Evolutionary conservation across 2,797 vertebrate species (phyloP).

Genomic region (Phyllotis vaccarum): DNA sequence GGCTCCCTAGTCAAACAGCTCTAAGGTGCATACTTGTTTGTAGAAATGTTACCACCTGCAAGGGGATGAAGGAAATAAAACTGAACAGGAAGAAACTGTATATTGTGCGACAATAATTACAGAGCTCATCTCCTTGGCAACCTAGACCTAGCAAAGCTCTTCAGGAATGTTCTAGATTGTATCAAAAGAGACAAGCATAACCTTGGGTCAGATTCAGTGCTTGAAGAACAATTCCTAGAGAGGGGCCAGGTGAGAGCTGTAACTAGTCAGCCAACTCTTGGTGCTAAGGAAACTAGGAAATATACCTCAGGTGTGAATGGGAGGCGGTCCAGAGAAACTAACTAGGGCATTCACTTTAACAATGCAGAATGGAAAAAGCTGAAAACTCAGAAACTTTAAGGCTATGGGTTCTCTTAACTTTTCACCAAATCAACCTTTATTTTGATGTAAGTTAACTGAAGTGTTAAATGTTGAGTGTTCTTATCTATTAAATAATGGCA

Average conservation of each 20-base stretch:
- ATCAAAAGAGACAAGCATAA: neutral
- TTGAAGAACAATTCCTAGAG: neutral
- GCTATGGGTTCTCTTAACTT: neutral
- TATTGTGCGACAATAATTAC: neutral
- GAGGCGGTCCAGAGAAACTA: neutral
- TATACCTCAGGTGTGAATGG: neutral
- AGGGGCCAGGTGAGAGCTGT: neutral
- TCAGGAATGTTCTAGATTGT: neutral
- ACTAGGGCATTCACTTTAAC: neutral
- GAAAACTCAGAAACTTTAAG: neutral
- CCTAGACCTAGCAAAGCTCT: neutral
- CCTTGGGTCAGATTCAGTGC: neutral
- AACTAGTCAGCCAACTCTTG: neutral
- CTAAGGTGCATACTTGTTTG: neutral
- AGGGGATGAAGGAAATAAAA: neutral
- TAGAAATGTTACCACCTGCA: neutral
- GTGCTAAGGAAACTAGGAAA: neutral
- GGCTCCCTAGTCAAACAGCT: neutral
- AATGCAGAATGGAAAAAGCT: neutral
- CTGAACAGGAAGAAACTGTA: neutral
- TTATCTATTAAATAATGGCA: neutral
- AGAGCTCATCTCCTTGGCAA: neutral
- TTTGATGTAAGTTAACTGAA: conserved; percentile 20
- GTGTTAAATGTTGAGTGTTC: conserved; percentile 25
- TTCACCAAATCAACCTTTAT: conserved; percentile 1